Percentiles rank a stretch among this genome's conserved stretches.
These are phyloP conservation scores for Rhynchomys soricoides DNA, from an alignment of 2,113 vertebrate genomes.

Conservation along the genomic window DNA sequence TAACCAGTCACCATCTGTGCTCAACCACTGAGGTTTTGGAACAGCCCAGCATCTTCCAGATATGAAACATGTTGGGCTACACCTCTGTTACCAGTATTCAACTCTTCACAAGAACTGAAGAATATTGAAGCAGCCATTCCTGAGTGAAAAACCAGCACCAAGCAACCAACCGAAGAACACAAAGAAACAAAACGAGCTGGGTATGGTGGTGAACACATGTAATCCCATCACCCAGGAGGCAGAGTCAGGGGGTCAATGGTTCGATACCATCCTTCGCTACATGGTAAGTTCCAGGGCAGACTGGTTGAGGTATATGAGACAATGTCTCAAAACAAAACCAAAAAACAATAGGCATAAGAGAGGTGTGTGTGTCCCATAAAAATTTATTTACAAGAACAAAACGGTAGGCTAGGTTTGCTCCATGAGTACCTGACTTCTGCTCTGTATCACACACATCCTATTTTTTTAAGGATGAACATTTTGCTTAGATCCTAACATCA, in stretches of 20 bases:
- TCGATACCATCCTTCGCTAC: neutral
- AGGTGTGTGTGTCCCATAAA: neutral
- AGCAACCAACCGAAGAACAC: neutral
- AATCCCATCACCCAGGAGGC: neutral
- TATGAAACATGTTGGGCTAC: neutral
- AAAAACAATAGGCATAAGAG: neutral
- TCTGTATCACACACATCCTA: neutral
- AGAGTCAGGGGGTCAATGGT: neutral
- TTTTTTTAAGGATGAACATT: neutral
- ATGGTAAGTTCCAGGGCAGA: neutral
- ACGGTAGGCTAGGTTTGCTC: neutral
- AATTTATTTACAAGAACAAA: constrained; percentile 46
- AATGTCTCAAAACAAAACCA: neutral
- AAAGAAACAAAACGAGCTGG: neutral
- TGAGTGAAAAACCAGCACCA: neutral
- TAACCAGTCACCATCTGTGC: constrained; percentile 76
- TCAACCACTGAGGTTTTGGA: constrained; percentile 70
- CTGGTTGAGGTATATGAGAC: neutral
- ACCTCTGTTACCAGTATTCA: neutral
- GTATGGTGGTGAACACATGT: neutral
- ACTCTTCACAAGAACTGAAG: neutral
- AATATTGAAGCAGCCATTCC: neutral
- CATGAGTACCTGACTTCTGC: neutral
- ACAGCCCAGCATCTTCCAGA: constrained; percentile 53
- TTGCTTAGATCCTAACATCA: constrained; percentile 14